phyloP scores from a whole-genome alignment of 2,888 invertebrate species.

The Chesias legatella region DNA sequence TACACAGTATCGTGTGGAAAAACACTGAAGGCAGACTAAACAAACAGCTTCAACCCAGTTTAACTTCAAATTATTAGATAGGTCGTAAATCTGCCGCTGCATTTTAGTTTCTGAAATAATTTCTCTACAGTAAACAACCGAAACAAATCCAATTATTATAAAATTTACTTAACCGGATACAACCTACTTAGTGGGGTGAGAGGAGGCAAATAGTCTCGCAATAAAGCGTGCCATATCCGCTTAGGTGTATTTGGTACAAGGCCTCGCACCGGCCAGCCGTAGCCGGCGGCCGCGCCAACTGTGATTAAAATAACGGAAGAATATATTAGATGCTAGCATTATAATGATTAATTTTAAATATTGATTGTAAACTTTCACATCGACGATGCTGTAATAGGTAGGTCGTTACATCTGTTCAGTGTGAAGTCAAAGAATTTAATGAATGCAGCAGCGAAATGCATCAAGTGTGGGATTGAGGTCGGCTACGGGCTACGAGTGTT shows the following conservation, averaged over 20 bases:
- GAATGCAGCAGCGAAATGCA: constrained; percentile 27
- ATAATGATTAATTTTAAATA: too few species aligned
- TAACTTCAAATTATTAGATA: not conserved
- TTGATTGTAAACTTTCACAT: constrained; percentile 4
- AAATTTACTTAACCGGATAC: constrained; percentile 7
- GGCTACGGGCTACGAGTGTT: constrained; percentile 42
- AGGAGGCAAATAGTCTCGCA: constrained; percentile 26
- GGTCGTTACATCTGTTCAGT: constrained; percentile 26
- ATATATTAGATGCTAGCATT: not conserved
- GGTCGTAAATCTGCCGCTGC: not conserved
- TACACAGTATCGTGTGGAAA: constrained; percentile 12
- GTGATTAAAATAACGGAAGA: constrained; percentile 12
- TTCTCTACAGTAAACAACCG: too few species aligned
- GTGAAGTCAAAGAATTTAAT: constrained; percentile 24
- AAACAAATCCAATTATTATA: not conserved
- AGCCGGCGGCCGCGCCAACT: constrained; percentile 21
- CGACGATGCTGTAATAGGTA: constrained; percentile 12
- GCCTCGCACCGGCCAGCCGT: constrained; percentile 26
- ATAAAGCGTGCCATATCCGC: constrained; percentile 43
- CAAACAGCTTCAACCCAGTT: constrained; percentile 17
- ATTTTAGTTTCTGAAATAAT: not conserved
- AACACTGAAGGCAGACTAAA: constrained; percentile 9
- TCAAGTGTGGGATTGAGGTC: constrained; percentile 56
- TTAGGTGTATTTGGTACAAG: constrained; percentile 43
- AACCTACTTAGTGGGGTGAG: constrained; percentile 5